These are phyloP conservation scores for Myioborus melanocephalus DNA, from an alignment of 2,797 vertebrate genomes.

Conservation along the genomic window DNA sequence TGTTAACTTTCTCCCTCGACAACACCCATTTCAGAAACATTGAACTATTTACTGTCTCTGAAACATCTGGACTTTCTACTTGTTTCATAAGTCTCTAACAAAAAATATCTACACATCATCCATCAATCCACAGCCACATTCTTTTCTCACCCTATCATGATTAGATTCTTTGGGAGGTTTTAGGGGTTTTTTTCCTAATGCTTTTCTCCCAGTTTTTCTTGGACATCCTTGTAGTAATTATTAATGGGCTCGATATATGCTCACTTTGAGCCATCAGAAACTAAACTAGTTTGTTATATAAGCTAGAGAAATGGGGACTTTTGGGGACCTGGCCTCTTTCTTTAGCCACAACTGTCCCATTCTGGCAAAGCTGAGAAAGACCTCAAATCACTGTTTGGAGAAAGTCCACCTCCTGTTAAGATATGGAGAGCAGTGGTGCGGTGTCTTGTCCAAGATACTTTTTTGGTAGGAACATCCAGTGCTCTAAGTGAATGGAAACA, in stretches of 20 bases:
- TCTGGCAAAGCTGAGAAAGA: neutral
- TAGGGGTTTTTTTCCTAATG: neutral
- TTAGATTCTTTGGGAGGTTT: conserved; percentile 50
- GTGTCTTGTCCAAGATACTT: neutral
- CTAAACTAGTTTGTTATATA: neutral
- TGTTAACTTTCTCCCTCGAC: conserved; percentile 42
- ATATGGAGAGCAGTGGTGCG: neutral
- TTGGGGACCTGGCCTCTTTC: neutral
- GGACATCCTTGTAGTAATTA: conserved; percentile 2
- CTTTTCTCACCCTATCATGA: conserved; percentile 64
- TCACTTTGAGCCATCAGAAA: conserved; percentile 7
- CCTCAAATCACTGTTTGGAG: neutral
- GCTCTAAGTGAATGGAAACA: neutral
- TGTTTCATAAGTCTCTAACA: conserved; percentile 53
- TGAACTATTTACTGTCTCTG: conserved; percentile 40
- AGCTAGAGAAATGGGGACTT: neutral
- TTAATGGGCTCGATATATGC: neutral
- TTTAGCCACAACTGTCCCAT: neutral
- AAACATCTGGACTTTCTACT: conserved; percentile 66
- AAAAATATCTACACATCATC: conserved; percentile 62
- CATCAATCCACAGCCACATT: conserved; percentile 55
- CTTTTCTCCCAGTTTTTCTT: conserved; percentile 45
- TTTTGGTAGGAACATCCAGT: neutral
- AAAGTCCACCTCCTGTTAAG: neutral
- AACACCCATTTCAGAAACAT: conserved; percentile 48